phyloP scores from a whole-genome alignment of 2,888 invertebrate genomes.

The Drosophila prolongata region DNA sequence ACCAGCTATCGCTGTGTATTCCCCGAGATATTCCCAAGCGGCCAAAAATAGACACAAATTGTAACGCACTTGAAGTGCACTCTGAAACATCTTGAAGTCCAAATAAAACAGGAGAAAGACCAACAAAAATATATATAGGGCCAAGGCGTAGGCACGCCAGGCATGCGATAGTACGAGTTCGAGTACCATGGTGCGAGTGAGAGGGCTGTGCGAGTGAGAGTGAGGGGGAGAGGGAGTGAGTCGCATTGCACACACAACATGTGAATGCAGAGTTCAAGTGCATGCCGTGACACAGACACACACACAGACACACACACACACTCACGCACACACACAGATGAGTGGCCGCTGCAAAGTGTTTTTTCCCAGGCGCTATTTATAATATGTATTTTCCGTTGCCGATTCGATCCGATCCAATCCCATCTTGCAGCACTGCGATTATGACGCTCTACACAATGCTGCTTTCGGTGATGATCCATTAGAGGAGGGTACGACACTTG shows the following conservation, averaged over 20 bases:
- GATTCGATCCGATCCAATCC: slow-evolving; percentile 14
- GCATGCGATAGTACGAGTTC: slow-evolving; percentile 52
- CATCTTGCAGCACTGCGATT: slow-evolving; percentile 30
- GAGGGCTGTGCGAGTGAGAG: neutral
- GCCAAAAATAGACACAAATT: slow-evolving; percentile 69
- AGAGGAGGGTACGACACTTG: neutral
- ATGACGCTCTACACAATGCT: slow-evolving; percentile 24
- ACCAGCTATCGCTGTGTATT: neutral
- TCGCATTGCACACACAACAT: slow-evolving; percentile 45
- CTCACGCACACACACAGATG: slow-evolving; percentile 2
- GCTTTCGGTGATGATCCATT: slow-evolving; percentile 2
- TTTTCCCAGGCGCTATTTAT: slow-evolving; percentile 82
- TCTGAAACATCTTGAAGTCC: slow-evolving; percentile 70
- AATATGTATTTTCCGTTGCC: slow-evolving; percentile 37
- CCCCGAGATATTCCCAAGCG: slow-evolving; percentile 65
- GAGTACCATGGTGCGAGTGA: slow-evolving; percentile 4
- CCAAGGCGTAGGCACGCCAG: slow-evolving; percentile 44
- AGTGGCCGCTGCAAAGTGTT: slow-evolving; percentile 70
- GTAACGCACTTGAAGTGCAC: slow-evolving; percentile 77
- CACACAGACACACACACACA: neutral
- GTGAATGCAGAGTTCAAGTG: slow-evolving; percentile 73
- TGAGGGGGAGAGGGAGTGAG: slow-evolving; percentile 4
- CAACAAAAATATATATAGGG: slow-evolving; percentile 18
- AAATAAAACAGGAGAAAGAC: slow-evolving; percentile 55
- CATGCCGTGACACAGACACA: slow-evolving; percentile 67